Conservation (phyloP, 2,888 invertebrate species). For the Trachelus stipa region DNA sequence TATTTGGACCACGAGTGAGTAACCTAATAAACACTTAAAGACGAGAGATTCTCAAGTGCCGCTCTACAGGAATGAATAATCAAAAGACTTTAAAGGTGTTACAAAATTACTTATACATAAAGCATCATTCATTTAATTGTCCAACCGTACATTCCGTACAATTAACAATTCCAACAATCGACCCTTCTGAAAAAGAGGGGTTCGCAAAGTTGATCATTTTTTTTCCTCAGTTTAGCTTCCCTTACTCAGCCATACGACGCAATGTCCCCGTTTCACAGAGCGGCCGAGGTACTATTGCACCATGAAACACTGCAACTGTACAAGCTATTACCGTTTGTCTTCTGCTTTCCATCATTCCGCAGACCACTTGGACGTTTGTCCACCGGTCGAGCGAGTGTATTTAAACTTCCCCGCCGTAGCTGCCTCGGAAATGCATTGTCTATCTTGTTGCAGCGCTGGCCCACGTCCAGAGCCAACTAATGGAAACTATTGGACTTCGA, state of each 20-base stretch:
- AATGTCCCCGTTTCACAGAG: not conserved
- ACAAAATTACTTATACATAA: not conserved
- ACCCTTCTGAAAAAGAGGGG: not conserved
- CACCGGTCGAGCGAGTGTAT: slow-evolving; percentile 15
- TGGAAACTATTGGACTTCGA: slow-evolving; percentile 37
- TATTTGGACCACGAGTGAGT: not conserved
- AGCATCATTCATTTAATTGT: not conserved
- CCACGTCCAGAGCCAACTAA: slow-evolving; percentile 38
- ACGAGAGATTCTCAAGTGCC: not conserved
- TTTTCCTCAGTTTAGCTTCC: not conserved
- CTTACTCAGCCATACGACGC: not conserved
- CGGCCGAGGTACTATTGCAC: not conserved
- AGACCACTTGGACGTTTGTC: slow-evolving; percentile 19
- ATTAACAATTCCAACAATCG: not conserved
- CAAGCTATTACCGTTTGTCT: not conserved
- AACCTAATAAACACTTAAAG: not conserved
- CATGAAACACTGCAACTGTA: not conserved
- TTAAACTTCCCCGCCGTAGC: slow-evolving; percentile 20
- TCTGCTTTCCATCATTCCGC: not conserved
- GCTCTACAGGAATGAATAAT: not conserved
- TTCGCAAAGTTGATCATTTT: not conserved
- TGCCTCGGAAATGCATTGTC: slow-evolving; percentile 35
- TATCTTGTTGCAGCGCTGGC: slow-evolving; percentile 38
- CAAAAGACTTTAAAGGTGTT: not conserved
- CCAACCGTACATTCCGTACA: not conserved